Evolutionary conservation across 2,113 vertebrate genomes (phyloP).

Genomic region (Albula glossodonta): DNA sequence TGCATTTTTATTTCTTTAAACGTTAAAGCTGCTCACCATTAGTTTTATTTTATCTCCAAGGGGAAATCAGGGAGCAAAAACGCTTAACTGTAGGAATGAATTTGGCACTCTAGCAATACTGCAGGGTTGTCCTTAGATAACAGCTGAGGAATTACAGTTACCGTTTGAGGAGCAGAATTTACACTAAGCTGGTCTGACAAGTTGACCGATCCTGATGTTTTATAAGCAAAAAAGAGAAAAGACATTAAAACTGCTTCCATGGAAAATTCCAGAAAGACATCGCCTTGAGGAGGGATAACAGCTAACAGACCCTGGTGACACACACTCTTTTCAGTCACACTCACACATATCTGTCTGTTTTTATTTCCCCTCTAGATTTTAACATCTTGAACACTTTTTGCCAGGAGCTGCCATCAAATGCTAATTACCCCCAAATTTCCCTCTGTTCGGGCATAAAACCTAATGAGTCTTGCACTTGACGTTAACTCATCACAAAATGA

Average conservation of each 20-base stretch:
- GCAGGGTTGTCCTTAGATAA: neutral
- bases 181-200: constrained; percentile 12
- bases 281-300: neutral
- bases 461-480: neutral
- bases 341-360: neutral
- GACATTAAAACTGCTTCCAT: constrained; percentile 9
- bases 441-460: neutral
- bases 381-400: neutral
- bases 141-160: neutral
- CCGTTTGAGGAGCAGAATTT: neutral
- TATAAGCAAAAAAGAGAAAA: neutral
- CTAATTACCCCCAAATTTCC: neutral
- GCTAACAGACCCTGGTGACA: neutral
- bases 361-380: neutral
- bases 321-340: neutral
- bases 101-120: too few relatives aligned
- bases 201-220: constrained; percentile 8
- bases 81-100: neutral
- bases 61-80: neutral
- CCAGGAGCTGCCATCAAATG: neutral
- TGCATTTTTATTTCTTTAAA: neutral
- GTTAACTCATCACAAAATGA: neutral
- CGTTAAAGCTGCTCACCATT: neutral
- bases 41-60: neutral
- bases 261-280: constrained; percentile 19